A percentile compares a stretch with the other conserved stretches of the same genome.
Evolutionary conservation across 2,888 invertebrate species (phyloP).

Genomic region (Cerastoderma edule): DNA sequence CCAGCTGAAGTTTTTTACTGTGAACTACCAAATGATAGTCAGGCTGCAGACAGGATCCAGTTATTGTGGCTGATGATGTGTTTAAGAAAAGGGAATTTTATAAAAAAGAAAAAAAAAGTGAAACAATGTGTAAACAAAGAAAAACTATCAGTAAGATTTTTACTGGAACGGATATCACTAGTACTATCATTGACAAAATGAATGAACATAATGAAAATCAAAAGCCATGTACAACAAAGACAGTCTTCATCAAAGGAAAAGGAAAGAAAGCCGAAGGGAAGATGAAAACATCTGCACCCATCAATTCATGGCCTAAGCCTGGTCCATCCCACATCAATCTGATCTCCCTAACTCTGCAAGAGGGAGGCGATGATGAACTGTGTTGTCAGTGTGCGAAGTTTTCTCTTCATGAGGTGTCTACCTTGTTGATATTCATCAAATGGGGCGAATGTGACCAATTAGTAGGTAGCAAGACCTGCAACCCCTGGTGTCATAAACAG

Average conservation of each 20-base stretch:
- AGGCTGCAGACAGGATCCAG: too few relatives aligned
- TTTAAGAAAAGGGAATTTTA: conserved; percentile 18
- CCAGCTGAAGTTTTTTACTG: too few relatives aligned
- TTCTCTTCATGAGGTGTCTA: not conserved
- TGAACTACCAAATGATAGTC: too few relatives aligned
- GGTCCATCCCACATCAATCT: not conserved
- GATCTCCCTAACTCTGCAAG: not conserved
- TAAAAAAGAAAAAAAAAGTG: conserved; percentile 15
- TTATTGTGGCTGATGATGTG: too few relatives aligned
- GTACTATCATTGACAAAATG: not conserved
- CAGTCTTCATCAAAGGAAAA: not conserved
- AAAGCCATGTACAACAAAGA: not conserved
- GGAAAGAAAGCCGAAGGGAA: not conserved
- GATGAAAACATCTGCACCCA: not conserved
- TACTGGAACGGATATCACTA: not conserved
- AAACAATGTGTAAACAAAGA: conserved; percentile 20
- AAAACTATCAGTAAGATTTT: conserved; percentile 20
- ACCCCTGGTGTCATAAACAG: too few relatives aligned
- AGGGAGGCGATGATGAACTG: not conserved
- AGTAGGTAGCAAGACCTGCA: too few relatives aligned
- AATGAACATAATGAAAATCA: not conserved
- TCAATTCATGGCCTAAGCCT: too few relatives aligned
- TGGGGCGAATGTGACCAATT: too few relatives aligned
- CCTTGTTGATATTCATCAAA: too few relatives aligned
- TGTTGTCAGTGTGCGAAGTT: not conserved